phyloP scores from a whole-genome alignment of 1,140 invertebrate species.

The Zaprionus nigranus region DNA sequence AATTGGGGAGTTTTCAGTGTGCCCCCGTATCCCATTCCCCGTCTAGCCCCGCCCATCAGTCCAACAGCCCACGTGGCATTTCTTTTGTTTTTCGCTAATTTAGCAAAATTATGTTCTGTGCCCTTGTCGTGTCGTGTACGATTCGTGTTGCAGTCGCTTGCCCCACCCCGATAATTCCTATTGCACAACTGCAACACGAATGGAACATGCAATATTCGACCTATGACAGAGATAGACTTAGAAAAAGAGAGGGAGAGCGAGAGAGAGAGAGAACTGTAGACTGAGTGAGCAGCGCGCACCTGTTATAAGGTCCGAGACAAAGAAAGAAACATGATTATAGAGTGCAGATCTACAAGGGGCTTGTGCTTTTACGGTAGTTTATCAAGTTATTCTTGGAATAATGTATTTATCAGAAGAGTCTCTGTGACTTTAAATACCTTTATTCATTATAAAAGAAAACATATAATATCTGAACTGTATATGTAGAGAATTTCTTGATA shows the following conservation, averaged over 20 bases:
- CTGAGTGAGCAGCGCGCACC: neutral
- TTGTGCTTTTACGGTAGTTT: neutral
- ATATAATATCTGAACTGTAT: neutral
- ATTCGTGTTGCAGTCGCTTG: constrained; percentile 59
- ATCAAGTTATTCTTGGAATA: neutral
- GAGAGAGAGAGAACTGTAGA: neutral
- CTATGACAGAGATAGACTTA: constrained; percentile 12
- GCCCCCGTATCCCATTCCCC: constrained; percentile 13
- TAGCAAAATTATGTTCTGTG: constrained; percentile 82
- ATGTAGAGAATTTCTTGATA: neutral
- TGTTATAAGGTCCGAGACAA: constrained; percentile 2
- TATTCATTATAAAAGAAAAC: neutral
- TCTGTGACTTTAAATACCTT: neutral
- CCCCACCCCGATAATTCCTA: constrained; percentile 24
- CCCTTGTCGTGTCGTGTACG: constrained; percentile 66
- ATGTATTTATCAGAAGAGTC: neutral
- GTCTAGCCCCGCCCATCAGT: constrained; percentile 10
- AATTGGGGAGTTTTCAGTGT: constrained; percentile 78
- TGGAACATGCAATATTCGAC: constrained; percentile 67
- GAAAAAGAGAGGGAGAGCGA: neutral
- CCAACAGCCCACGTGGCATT: constrained; percentile 50
- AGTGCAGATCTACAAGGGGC: neutral
- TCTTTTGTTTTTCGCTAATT: constrained; percentile 83
- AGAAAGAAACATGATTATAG: neutral
- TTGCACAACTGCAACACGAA: constrained; percentile 71